These are phyloP conservation scores for Abscondita cerata DNA, from an alignment of 2,888 invertebrate genomes.

Conservation along the genomic window DNA sequence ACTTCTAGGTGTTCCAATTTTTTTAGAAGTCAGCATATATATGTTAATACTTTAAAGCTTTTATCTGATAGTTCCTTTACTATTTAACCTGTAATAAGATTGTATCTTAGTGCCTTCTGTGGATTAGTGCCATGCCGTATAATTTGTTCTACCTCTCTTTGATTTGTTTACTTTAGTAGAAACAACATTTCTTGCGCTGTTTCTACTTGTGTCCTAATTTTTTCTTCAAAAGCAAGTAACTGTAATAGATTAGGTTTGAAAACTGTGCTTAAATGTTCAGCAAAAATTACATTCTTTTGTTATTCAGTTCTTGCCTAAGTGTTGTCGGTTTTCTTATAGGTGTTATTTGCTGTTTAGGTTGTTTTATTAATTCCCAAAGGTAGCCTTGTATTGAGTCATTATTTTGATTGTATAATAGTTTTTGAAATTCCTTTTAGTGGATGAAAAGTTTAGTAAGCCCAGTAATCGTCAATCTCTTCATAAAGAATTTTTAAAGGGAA, in stretches of 20 bases:
- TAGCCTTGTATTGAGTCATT: slow-evolving; percentile 2
- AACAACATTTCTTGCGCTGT: not conserved
- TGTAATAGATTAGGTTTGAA: not conserved
- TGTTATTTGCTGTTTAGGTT: too few species aligned
- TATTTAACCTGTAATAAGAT: not conserved
- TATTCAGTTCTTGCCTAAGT: not conserved
- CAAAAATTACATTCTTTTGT: not conserved
- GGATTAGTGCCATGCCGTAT: not conserved
- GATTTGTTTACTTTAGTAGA: not conserved
- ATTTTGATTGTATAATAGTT: not conserved
- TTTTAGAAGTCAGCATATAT: too few species aligned
- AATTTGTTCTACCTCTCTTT: not conserved
- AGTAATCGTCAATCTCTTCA: too few species aligned
- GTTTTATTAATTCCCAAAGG: not conserved
- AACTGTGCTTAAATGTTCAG: slow-evolving; percentile 3
- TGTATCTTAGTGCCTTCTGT: not conserved
- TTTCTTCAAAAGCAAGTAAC: not conserved
- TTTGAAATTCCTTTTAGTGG: not conserved
- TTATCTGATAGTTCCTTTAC: not conserved
- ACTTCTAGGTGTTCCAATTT: too few species aligned
- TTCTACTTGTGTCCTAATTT: too few species aligned
- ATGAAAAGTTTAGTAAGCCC: too few species aligned
- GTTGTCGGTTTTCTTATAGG: slow-evolving; percentile 6
- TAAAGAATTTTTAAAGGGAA: too few species aligned
- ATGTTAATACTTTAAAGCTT: slow-evolving; percentile 3